Conservation (phyloP, 2,113 vertebrate species). For the Rattus norvegicus region GRCr8 NC_086039.1:27039001-27039500, state of each 20-base stretch:
- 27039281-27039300: background rate
- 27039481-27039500: background rate
- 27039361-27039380: background rate
- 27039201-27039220: background rate
- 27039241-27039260: background rate
- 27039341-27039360: background rate
- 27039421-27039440: background rate
- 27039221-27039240: background rate
- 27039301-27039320: background rate
- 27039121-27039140: background rate
- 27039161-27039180: background rate
- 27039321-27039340: background rate
- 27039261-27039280: background rate
- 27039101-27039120: background rate
- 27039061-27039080: constrained; percentile 84
- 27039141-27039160: background rate
- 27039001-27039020: constrained; percentile 4
- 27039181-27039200: background rate
- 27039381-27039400: background rate
- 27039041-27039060: background rate
- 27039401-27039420: background rate
- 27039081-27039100: background rate
- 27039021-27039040: background rate
- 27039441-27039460: background rate
- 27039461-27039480: background rate